Percentiles rank a stretch among this genome's conserved stretches.
Evolutionary conservation across 30 jellyfish, hydroid and myxozoan genomes (phyloP).

Genomic region (Aurelia aurita): DNA sequence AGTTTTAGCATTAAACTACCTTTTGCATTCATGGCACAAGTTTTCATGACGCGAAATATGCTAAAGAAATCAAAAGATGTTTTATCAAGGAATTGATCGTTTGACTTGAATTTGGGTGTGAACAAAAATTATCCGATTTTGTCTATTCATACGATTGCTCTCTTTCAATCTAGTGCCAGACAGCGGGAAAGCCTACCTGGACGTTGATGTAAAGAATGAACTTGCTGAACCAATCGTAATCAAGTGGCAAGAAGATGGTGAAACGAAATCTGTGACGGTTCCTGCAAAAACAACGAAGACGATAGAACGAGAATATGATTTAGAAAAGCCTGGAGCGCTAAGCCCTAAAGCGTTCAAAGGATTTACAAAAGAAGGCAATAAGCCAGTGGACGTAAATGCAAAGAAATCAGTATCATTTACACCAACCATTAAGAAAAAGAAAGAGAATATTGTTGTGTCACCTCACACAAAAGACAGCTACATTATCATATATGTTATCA

Average conservation of each 20-base stretch:
- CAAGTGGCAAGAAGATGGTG: conserved; percentile 58
- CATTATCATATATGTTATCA: conserved; percentile 15
- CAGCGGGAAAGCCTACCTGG: conserved; percentile 25
- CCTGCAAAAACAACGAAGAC: conserved; percentile 7
- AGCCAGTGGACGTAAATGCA: conserved; percentile 29
- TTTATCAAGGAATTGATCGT: too few species aligned
- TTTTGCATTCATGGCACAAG: too few species aligned
- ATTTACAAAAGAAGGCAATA: not conserved
- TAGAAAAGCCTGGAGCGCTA: conserved; percentile 54
- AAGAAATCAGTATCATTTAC: conserved; percentile 3
- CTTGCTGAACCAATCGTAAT: conserved; percentile 25
- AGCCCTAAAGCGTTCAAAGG: conserved; percentile 55
- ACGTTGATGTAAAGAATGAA: conserved; percentile 24
- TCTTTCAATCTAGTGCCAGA: conserved; percentile 47
- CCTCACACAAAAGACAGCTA: conserved; percentile 4
- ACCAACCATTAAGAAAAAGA: conserved; percentile 11
- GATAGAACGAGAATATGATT: not conserved
- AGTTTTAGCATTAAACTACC: too few species aligned
- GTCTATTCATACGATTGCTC: not conserved
- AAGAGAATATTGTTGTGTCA: not conserved
- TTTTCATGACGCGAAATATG: too few species aligned
- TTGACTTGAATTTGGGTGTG: too few species aligned
- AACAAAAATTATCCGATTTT: too few species aligned
- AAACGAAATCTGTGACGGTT: not conserved
- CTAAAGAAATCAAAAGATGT: too few species aligned